Base-by-base conservation (phyloP, 2,113 vertebrate species). In the Acrocephalus arundinaceus region DNA sequence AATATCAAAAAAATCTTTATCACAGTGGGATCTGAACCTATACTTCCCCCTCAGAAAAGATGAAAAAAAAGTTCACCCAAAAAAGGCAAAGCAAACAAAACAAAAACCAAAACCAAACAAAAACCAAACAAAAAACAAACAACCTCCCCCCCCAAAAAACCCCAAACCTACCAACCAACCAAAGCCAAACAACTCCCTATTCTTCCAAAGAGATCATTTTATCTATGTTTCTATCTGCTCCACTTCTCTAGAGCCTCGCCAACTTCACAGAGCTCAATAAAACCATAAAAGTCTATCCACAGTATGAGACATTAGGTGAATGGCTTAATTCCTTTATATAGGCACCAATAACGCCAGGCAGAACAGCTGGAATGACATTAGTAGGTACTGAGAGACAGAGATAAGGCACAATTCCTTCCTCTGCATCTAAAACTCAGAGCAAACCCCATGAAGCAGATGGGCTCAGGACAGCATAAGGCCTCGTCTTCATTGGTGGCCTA, bases 111-210 rank as follows among this genome's bases (percentile, higher is more conserved):
- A 74, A 65, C 2, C 11, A 81, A 76, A 14, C 0, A 3, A 27
- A 48, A 86, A 6, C 6, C 61, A 70, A 28, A n/a, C 18, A 35
- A 35, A 17, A 66, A 51, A 68, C 58, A 11, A 8, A 21, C 11
- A 4, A 51, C 7, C 19, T 7, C 45, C 9, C 35, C 35, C 35
- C 35, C 35, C 35, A 35, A 35, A 35, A 35, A 24, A 25, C 39
- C 7, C 1, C 8, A 52, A 58, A 15, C 7, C 21, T 63, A 43
- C 14, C 2, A 0, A 2, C 10, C 45, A 46, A n/a, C 14, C 19
- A 61, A 87, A 54, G 4, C 15, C 7, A 48, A 76, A 10, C 22
- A 70, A 22, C 12, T 7, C 8, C 3, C 11, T 15, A 0, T 27
- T 70, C 37, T 58, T 76, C 43, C 37, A 37, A 70, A 75, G 55